Percentiles rank a stretch among this genome's conserved stretches.
Evolutionary conservation across 1,140 invertebrate species (phyloP).

Genomic region (Thaumetopoea pityocampa): DNA sequence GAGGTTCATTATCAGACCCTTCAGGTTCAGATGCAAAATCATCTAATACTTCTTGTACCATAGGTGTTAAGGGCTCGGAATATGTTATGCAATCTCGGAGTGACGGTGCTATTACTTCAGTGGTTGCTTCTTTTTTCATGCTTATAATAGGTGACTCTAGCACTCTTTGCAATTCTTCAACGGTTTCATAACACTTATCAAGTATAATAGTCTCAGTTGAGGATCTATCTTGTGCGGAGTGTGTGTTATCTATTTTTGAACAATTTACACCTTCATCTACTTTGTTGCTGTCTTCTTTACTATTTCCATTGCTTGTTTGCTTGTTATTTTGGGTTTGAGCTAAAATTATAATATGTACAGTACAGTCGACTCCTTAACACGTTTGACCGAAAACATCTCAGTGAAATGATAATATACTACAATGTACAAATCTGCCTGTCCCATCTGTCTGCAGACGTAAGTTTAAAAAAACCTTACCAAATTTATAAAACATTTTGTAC

Average conservation of each 20-base stretch:
- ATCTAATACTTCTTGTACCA: constrained; percentile 48
- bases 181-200: constrained; percentile 47
- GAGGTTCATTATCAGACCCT: constrained; percentile 29
- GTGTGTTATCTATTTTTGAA: too few relatives aligned
- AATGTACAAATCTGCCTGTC: too few relatives aligned
- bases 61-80: constrained; percentile 48
- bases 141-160: constrained; percentile 25
- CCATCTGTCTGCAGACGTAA: too few relatives aligned
- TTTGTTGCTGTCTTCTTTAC: constrained; percentile 25
- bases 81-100: constrained; percentile 48
- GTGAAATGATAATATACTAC: too few relatives aligned
- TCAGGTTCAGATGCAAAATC: constrained; percentile 53
- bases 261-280: constrained; percentile 48
- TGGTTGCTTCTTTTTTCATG: constrained; percentile 18
- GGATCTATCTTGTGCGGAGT: constrained; percentile 34
- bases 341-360: constrained; percentile 25
- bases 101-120: too few relatives aligned
- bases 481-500: too few relatives aligned
- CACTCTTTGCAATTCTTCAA: constrained; percentile 45
- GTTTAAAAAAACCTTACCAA: too few relatives aligned
- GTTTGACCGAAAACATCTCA: too few relatives aligned
- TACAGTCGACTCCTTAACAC: too few relatives aligned
- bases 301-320: constrained; percentile 23
- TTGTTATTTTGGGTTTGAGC: constrained; percentile 28
- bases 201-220: constrained; percentile 57